These are phyloP conservation scores for Ctenopoma kingsleyae DNA, from an alignment of 2,797 vertebrate species.

Conservation along the genomic window DNA sequence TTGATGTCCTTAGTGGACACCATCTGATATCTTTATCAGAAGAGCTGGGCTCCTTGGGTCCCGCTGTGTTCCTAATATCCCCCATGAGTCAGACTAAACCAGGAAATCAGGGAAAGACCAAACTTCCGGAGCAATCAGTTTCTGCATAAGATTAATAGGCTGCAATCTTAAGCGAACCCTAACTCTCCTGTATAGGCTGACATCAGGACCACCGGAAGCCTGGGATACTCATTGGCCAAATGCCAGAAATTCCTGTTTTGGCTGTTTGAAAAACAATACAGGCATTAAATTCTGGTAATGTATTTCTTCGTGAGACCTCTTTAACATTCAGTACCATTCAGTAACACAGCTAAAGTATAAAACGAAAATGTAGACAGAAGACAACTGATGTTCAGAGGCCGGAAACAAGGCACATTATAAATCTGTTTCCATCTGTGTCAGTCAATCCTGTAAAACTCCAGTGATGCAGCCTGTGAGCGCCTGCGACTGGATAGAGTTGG, in stretches of 20 bases:
- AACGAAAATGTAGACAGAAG: conserved; percentile 35
- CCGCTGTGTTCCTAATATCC: conserved; percentile 56
- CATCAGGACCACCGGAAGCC: conserved; percentile 73
- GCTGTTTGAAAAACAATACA: conserved; percentile 59
- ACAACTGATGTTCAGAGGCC: conserved; percentile 30
- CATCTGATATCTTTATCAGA: conserved; percentile 87
- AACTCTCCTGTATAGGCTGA: conserved; percentile 53
- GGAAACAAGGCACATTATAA: conserved; percentile 58
- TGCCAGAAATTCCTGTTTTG: conserved; percentile 73
- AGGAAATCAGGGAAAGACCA: conserved; percentile 69
- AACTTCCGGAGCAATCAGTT: conserved; percentile 70
- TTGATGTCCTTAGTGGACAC: conserved; percentile 60
- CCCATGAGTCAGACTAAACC: conserved; percentile 65
- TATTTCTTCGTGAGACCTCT: conserved; percentile 26
- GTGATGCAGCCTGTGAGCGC: conserved; percentile 45
- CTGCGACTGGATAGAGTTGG: conserved; percentile 50
- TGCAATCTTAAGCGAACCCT: conserved; percentile 68
- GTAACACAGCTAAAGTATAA: conserved; percentile 23
- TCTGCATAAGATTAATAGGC: conserved; percentile 81
- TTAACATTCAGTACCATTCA: conserved; percentile 28
- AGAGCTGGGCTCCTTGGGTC: conserved; percentile 45
- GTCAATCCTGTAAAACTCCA: conserved; percentile 48
- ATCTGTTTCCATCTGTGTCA: conserved; percentile 61
- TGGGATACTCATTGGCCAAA: conserved; percentile 76
- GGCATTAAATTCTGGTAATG: conserved; percentile 42